A percentile compares a stretch with the other conserved stretches of the same genome.
These are phyloP conservation scores for Pseudomyrmex dendroicus DNA, from an alignment of 1,140 invertebrate genomes.

Conservation along the genomic window DNA sequence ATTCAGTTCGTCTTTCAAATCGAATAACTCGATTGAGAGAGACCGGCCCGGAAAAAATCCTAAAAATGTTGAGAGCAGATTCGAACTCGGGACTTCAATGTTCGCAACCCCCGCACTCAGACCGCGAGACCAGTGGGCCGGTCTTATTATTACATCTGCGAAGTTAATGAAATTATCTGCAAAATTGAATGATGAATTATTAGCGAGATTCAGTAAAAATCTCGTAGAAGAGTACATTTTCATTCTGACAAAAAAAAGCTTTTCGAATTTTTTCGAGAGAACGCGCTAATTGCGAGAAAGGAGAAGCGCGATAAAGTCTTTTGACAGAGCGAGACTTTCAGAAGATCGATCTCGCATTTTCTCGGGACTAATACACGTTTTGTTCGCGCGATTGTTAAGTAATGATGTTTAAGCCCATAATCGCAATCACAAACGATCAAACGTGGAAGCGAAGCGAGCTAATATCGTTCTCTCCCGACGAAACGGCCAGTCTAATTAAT, in stretches of 20 bases:
- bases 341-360: slow-evolving; percentile 31
- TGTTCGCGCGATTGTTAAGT: slow-evolving; percentile 27
- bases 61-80: no score
- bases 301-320: background rate
- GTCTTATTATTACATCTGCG: no score
- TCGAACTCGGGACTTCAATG: no score
- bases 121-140: no score
- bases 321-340: slow-evolving; percentile 3
- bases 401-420: slow-evolving; percentile 34
- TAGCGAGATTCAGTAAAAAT: no score
- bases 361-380: slow-evolving; percentile 13
- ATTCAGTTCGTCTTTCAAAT: no score
- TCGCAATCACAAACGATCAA: slow-evolving; percentile 45
- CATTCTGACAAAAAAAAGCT: background rate
- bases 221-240: background rate
- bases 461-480: slow-evolving; percentile 12
- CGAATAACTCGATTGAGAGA: no score
- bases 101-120: no score
- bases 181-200: no score
- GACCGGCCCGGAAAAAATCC: no score
- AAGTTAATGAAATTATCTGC: no score
- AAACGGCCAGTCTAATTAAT: slow-evolving; percentile 44
- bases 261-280: background rate
- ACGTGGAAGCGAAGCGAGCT: slow-evolving; percentile 27
- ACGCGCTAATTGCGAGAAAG: background rate